Percentiles rank a stretch among this genome's conserved stretches.
These are phyloP conservation scores for Spodoptera frugiperda DNA, from an alignment of 1,140 invertebrate genomes.

Conservation along the genomic window DNA sequence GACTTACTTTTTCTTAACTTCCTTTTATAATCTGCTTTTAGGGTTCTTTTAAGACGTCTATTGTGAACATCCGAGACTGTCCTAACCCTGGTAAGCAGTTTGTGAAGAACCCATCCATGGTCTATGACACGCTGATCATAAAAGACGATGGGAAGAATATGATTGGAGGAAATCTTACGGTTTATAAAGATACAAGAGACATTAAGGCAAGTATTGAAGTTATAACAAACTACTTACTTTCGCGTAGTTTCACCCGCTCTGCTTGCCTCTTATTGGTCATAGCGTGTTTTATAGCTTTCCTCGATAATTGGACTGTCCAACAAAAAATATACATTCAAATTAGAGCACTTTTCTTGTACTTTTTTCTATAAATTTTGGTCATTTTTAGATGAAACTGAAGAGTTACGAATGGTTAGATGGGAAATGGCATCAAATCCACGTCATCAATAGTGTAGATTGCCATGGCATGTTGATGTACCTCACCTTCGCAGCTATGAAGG, in stretches of 20 bases:
- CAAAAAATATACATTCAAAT: no score
- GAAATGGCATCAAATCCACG: background rate
- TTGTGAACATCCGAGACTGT: background rate
- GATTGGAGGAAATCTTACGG: background rate
- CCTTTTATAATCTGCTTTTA: background rate
- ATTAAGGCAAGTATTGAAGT: background rate
- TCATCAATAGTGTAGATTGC: constrained; percentile 5
- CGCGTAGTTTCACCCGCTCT: no score
- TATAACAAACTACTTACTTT: no score
- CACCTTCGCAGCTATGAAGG: background rate
- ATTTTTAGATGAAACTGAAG: background rate
- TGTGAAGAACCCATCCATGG: background rate
- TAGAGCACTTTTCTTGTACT: no score
- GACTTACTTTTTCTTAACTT: no score
- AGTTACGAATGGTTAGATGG: background rate
- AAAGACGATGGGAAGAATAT: background rate
- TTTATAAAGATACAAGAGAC: background rate
- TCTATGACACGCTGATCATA: background rate
- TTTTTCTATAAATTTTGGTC: no score
- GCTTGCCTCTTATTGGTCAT: no score
- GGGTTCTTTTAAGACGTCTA: constrained; percentile 1
- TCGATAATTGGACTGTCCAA: no score
- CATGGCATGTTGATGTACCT: background rate
- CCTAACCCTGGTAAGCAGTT: background rate
- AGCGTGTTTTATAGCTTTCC: no score